Evolutionary conservation across 2,113 vertebrate genomes (phyloP), one percentile per base, ranked within the genome.

Genomic region (Trogon melanurus): DNA sequence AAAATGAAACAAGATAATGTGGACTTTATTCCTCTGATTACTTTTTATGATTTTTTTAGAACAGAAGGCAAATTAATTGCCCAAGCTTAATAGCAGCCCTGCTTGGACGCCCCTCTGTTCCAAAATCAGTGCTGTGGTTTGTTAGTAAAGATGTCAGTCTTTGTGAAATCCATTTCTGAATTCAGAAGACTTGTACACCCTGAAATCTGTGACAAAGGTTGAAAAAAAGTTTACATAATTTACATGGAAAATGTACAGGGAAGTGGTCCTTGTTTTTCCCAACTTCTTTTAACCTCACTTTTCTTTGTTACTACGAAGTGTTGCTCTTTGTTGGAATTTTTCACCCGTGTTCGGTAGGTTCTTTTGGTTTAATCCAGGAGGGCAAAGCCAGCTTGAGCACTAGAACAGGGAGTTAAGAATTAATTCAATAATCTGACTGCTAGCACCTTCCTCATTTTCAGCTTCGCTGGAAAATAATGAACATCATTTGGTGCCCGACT

Each of bases 11-110:
- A 72, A 79, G 69, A 82, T 90, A 76, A 88, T 79, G 22, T 51
- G 23, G 66, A 65, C 38, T 93, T 93, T 60, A 79, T 79, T 92
- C 6, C 25, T 89, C 62, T 88, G 29, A 17, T 36, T 30, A 32
- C 8, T 48, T 48, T 58, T 56, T 51, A 8, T 41, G 14, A 45
- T 30, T 36, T 57, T 64, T 73, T 22, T 22, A 61, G 60, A 96
- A 69, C 57, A 89, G 85, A 90, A 91, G 82, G 87, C 87, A 25
- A 81, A 34, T 94, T 95, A 88, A 93, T 93, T 94, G 62, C 15
- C 91, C 75, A 5, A 90, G 76, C 34, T 84, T 92, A 91, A 90
- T 82, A 73, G 73, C 79, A 95, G 48, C 17, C 13, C 69, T 93
- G 51, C 53, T 87, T 73, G 32, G 58, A 71, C 47, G 67, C 66